A percentile compares a stretch with the other conserved stretches of the same genome.
These are phyloP conservation scores for Molothrus aeneus DNA, from an alignment of 2,797 vertebrate genomes.

Conservation along the genomic window DNA sequence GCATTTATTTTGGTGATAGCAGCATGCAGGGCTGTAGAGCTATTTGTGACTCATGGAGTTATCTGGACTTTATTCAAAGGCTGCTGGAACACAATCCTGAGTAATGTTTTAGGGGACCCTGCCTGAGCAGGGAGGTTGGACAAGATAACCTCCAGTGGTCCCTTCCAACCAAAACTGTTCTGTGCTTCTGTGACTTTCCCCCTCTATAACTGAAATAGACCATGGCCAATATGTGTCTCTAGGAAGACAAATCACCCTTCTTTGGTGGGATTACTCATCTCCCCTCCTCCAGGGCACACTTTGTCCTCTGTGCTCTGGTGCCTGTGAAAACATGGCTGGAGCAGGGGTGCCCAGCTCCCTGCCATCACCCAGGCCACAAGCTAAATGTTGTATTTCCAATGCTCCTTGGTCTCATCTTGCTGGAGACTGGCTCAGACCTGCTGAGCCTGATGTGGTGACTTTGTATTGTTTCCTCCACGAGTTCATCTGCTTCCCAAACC, in stretches of 20 bases:
- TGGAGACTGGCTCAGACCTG: not conserved
- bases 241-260: not conserved
- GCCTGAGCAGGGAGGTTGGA: not conserved
- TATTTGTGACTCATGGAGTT: not conserved
- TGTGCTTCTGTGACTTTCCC: not conserved
- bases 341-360: not conserved
- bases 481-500: not conserved
- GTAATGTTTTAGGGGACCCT: not conserved
- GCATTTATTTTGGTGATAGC: not conserved
- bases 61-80: not conserved
- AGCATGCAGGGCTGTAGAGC: not conserved
- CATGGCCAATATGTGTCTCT: not conserved
- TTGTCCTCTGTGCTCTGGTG: not conserved
- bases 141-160: not conserved
- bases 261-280: not conserved
- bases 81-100: not conserved
- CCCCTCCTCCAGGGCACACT: not conserved
- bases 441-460: not conserved
- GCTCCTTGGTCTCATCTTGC: not conserved
- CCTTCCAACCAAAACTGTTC: not conserved
- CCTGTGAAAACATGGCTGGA: not conserved
- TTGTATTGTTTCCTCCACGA: not conserved
- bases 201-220: not conserved
- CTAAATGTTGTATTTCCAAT: fast-evolving
- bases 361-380: not conserved